Conservation (phyloP, 2,888 invertebrate species). For the Leucoptera coffeella region DNA sequence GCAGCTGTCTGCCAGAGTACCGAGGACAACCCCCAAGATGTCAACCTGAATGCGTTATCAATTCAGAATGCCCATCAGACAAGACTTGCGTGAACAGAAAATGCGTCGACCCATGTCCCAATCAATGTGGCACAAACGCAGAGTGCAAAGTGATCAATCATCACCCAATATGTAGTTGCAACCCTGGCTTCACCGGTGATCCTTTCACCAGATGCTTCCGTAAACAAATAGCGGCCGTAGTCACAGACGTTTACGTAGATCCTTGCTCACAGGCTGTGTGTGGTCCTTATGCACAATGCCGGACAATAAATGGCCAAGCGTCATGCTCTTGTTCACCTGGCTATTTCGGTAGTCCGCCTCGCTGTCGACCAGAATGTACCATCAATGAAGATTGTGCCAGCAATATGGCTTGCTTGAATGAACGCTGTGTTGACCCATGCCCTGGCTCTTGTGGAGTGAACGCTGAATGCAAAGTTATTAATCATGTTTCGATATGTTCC, state of each 20-base stretch:
- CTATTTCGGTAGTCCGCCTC: slow-evolving; percentile 60
- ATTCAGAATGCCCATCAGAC: slow-evolving; percentile 57
- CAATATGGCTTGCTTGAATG: slow-evolving; percentile 58
- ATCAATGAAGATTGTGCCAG: slow-evolving; percentile 62
- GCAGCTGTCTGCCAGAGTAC: slow-evolving; percentile 63
- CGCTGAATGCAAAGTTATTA: slow-evolving; percentile 52
- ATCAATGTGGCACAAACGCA: slow-evolving; percentile 64
- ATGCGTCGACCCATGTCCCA: slow-evolving; percentile 66
- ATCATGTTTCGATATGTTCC: slow-evolving; percentile 58
- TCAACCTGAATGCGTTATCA: slow-evolving; percentile 62
- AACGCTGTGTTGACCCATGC: slow-evolving; percentile 63
- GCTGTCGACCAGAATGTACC: slow-evolving; percentile 62
- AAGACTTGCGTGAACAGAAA: slow-evolving; percentile 63
- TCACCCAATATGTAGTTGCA: slow-evolving; percentile 65
- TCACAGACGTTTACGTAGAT: slow-evolving; percentile 33
- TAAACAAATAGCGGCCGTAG: slow-evolving; percentile 33
- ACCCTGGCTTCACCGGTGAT: slow-evolving; percentile 55
- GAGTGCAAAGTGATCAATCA: slow-evolving; percentile 67
- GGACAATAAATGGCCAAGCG: slow-evolving; percentile 46
- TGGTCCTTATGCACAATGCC: slow-evolving; percentile 58
- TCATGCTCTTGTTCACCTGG: slow-evolving; percentile 55
- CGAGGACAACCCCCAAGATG: slow-evolving; percentile 64
- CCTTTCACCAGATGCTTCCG: slow-evolving; percentile 61
- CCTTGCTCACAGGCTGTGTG: slow-evolving; percentile 65
- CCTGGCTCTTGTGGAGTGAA: slow-evolving; percentile 60